These are phyloP conservation scores for Atethmia centrago DNA, from an alignment of 2,888 invertebrate species.

Conservation along the genomic window DNA sequence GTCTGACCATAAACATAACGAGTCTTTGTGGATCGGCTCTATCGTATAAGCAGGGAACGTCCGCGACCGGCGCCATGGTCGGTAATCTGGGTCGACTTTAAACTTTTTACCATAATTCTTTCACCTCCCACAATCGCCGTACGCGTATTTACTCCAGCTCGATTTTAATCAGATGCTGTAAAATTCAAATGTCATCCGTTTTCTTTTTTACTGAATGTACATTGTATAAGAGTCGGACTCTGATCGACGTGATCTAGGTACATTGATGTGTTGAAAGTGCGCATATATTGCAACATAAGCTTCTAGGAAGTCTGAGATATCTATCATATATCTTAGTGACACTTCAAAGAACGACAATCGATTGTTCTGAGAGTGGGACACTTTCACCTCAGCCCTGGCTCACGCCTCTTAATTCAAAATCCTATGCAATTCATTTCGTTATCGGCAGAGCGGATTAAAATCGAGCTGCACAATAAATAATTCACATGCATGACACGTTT, in stretches of 20 bases:
- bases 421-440: slow-evolving; percentile 83
- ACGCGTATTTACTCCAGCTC: slow-evolving; percentile 71
- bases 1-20: slow-evolving; percentile 62
- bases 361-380: slow-evolving; percentile 86
- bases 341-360: slow-evolving; percentile 84
- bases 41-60: slow-evolving; percentile 79
- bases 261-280: slow-evolving; percentile 67
- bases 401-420: slow-evolving; percentile 82
- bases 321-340: slow-evolving; percentile 84
- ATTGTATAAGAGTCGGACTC: slow-evolving; percentile 19
- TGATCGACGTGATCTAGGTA: slow-evolving; percentile 39
- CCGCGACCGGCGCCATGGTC: slow-evolving; percentile 68
- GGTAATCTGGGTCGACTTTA: slow-evolving; percentile 81
- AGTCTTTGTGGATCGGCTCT: slow-evolving; percentile 64
- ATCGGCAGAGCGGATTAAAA: slow-evolving; percentile 80
- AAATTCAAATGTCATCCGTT: slow-evolving; percentile 57
- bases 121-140: slow-evolving; percentile 75
- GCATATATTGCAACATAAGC: slow-evolving; percentile 74
- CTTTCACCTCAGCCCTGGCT: slow-evolving; percentile 83
- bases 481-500: slow-evolving; percentile 82
- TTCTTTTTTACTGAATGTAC: slow-evolving; percentile 40
- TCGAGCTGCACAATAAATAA: slow-evolving; percentile 78
- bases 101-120: slow-evolving; percentile 81
- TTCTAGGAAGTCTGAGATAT: slow-evolving; percentile 79
- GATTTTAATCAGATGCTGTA: slow-evolving; percentile 60